Evolutionary conservation across 2,888 invertebrate species (phyloP), one percentile per base, ranked within the genome.

Genomic region (Xestia c-nigrum): DNA sequence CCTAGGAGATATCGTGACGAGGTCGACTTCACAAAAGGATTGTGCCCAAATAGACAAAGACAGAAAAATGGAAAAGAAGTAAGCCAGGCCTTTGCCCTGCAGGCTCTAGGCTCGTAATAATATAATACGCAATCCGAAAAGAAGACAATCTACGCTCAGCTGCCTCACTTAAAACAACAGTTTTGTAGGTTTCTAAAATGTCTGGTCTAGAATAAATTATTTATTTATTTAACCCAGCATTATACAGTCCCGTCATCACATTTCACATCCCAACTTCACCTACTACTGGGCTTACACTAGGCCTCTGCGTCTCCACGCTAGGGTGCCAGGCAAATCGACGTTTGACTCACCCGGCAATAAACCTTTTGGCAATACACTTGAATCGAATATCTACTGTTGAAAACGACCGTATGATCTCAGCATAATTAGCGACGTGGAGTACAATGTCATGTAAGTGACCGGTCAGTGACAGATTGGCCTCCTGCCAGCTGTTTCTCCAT

Each of bases 361-460:
- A 14, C 12, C 38, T 6, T 65, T 14, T 64, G 16, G 19, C 64
- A 12, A 55, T 64, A 40, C 5, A 47, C 16, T 75, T 50, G 66
- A 24, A 47, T n/a, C 6, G 43, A 19, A 43, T 31, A n/a, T n/a
- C n/a, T n/a, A 59, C 43, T 55, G 52, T 46, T 21, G 14, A 57
- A 38, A 46, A 19, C 12, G 5, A 14, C 9, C n/a, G 43, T 61
- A 7, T 68, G n/a, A 46, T 24, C n/a, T 3, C n/a, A 43, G 43
- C 14, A 50, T 61, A 16, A 76, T 68, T 59, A 50, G 3, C 16
- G 50, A 52, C 19, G 5, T 46, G n/a, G 19, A 46, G 14, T 61
- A 21, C 69, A 69, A 76, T 21, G 38, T 77, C 69, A 24, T 24
- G 38, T 46, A 52, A 61, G 69, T 77, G 77, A 24, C 77, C 59